Base-by-base conservation (phyloP, 1,140 invertebrate species). In the Drosophila arawakana region DNA sequence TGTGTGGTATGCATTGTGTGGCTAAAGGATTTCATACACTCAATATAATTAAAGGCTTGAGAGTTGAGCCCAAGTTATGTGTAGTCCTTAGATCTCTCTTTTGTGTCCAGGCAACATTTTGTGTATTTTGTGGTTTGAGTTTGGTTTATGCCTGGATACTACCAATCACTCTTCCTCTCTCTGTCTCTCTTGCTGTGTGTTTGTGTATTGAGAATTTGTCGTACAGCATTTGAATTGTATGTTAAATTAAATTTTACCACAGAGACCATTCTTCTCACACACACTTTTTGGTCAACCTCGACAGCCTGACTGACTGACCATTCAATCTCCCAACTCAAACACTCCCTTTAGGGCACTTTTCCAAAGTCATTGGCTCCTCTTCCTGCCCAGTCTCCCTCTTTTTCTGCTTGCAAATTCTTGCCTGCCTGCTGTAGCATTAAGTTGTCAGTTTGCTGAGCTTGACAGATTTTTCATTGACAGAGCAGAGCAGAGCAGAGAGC, bases 211-310 rank as follows among this genome's bases (percentile, higher is more conserved):
- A 76, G 78, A 77, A 75, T 84, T 83, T 88, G 84, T 83, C 84
- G 80, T 61, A 54, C 59, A 68, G 72, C 80, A 73, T 88, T 81
- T 73, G 78, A 88, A 90, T 89, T 84, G 78, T 84, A 90, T 85
- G 84, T 89, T 84, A 89, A 90, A 90, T 89, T 89, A 89, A 89
- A 89, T 89, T 89, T 84, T 81, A 89, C 84, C 84, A 84, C 84
- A 90, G 84, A 81, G 84, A 90, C 81, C 54, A 43, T 10, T 55
- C 15, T 55, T 18, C 52, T 2, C 47, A 21, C 37, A 21, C 50
- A 7, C 41, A 13, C 49, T 47, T 35, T 7, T 15, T 34, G 10
- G 10, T 18, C 35, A 30, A 25, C 52, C 13, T 54, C 37, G 15
- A 5, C 46, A 10, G 25, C 25, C 34, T 18, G 13, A 35, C 35